Evolutionary conservation across 1,140 invertebrate species (phyloP), one percentile per base, ranked within the genome.

Genomic region (Hydropsyche tenuis): DNA sequence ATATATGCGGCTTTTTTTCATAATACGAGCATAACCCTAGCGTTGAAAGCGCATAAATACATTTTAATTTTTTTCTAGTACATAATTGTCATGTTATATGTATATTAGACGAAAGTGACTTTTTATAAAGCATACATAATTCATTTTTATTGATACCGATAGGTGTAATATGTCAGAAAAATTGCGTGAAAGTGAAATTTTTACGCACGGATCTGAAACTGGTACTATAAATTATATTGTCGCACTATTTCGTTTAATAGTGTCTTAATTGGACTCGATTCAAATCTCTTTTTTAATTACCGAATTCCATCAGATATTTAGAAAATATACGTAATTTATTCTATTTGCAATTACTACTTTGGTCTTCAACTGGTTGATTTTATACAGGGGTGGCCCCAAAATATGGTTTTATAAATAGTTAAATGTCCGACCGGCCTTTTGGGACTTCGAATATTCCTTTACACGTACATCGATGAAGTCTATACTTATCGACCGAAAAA

Each of bases 401-500:
- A 63, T 46, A 69, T 45, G 37, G 42, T 68, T 62, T 72, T 65
- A 65, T 73, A 64, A 73, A 73, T 69, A 65, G 48, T 48, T 56
- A 73, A 68, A 46, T 68, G 68, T 23, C 46, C 46, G 43, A 60
- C 23, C 64, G 64, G 72, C 46, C 64, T 37, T 16, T 60, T 20
- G 64, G 64, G 72, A 63, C 66, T 77, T 62, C 66, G 72, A 74
- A 74, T 3, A 37, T 37, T 77, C 65, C 74, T 77, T 77, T 72
- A 77, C 73, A 64, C 53, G 69, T n/a, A 69, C 75, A 43, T 56
- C 42, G 63, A 60, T 46, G 30, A n/a, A n/a, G 48, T 69, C 75
- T 77, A 72, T 77, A 77, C 73, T 77, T 77, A 77, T 77, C 75
- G 69, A 16, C 51, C 23, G 60, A 72, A 46, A 27, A 63, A 62